A percentile compares a stretch with the other conserved stretches of the same genome.
Conservation (phyloP, 2,888 invertebrate genomes). For the Dryomyza anilis region DNA sequence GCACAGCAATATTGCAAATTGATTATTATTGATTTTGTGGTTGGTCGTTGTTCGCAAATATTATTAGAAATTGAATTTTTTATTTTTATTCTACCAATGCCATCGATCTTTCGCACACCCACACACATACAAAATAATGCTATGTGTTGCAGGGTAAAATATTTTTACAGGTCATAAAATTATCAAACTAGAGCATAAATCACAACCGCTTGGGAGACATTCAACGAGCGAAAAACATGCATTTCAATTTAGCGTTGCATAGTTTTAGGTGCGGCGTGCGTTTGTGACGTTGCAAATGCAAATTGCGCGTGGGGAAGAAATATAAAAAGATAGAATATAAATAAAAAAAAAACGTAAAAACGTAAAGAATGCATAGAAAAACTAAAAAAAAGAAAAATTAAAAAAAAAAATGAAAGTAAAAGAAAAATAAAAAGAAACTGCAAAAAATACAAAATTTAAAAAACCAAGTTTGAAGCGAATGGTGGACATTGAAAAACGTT, state of each 20-base stretch:
- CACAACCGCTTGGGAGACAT: conserved; percentile 4
- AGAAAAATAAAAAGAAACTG: background rate
- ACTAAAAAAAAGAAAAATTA: background rate
- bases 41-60: too few species aligned
- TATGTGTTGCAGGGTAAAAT: background rate
- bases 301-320: background rate
- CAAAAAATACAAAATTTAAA: too few species aligned
- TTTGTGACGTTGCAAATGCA: background rate
- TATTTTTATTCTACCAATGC: background rate
- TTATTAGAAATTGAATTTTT: too few species aligned
- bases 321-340: background rate
- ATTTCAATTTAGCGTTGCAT: conserved; percentile 17
- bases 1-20: too few species aligned
- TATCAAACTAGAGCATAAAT: conserved; percentile 6
- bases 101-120: background rate
- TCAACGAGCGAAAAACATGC: conserved; percentile 6
- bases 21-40: background rate
- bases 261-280: conserved; percentile 24
- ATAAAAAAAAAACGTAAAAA: background rate
- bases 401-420: background rate
- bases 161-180: conserved; percentile 8
- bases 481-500: background rate
- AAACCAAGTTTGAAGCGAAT: too few species aligned
- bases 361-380: background rate
- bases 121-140: background rate